Evolutionary conservation across 2,113 vertebrate species (phyloP).

Genomic region (Python bivittatus): DNA sequence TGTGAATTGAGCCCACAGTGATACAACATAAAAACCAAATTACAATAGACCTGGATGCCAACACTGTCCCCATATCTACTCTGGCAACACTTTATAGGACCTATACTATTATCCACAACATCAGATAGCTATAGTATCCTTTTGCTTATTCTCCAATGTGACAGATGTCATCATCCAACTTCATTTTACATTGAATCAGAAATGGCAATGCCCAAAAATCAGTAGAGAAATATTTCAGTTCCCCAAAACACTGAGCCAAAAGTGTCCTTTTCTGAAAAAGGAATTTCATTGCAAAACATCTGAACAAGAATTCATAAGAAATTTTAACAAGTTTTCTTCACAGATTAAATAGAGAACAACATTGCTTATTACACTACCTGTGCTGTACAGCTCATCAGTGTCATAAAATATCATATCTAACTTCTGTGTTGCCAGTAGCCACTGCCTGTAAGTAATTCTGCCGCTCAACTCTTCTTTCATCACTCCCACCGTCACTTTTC

Average conservation of each 20-base stretch:
- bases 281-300: neutral
- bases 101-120: neutral
- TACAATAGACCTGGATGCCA: neutral
- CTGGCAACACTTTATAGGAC: neutral
- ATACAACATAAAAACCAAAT: neutral
- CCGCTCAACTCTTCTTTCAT: neutral
- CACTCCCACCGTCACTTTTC: neutral
- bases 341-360: neutral
- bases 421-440: neutral
- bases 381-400: neutral
- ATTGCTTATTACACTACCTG: neutral
- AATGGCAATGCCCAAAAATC: neutral
- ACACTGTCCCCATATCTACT: neutral
- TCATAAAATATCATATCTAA: neutral
- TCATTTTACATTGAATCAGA: neutral
- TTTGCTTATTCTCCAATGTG: neutral
- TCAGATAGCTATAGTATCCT: neutral
- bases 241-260: neutral
- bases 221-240: neutral
- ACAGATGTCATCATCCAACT: neutral
- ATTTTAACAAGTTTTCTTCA: neutral
- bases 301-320: neutral
- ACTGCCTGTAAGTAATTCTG: neutral
- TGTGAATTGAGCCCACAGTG: neutral
- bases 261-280: neutral